Percentiles rank a stretch among this genome's conserved stretches.
phyloP scores from a whole-genome alignment of 1,140 invertebrate species.

The Drosophila neocordata region DNA sequence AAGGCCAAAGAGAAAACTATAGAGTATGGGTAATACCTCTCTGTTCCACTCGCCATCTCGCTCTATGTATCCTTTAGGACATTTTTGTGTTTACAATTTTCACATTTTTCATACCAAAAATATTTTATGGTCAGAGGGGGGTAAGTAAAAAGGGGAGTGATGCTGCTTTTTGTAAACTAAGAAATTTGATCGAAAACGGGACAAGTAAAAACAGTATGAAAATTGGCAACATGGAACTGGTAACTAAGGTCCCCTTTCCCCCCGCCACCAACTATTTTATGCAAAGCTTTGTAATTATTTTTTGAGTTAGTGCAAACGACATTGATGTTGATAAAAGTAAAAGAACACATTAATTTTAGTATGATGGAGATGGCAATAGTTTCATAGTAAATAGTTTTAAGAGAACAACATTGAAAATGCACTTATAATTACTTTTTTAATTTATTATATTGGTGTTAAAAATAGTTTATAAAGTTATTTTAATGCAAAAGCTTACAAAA shows the following conservation, averaged over 20 bases:
- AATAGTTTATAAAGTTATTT: too few relatives aligned
- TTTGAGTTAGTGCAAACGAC: slow-evolving; percentile 50
- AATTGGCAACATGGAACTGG: background rate
- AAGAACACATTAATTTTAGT: slow-evolving; percentile 42
- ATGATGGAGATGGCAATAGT: background rate
- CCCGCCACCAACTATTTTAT: background rate
- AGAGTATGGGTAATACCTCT: background rate
- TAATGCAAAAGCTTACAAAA: too few relatives aligned
- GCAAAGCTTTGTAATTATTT: slow-evolving; percentile 53
- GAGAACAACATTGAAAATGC: too few relatives aligned
- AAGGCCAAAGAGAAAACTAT: slow-evolving; percentile 32
- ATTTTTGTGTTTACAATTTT: slow-evolving; percentile 60
- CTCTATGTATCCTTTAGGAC: slow-evolving; percentile 19
- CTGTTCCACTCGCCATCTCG: background rate
- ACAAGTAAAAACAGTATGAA: background rate
- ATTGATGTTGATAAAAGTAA: slow-evolving; percentile 51
- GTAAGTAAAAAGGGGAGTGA: slow-evolving; percentile 2
- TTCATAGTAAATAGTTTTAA: background rate
- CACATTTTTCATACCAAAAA: slow-evolving; percentile 62
- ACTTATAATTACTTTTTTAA: too few relatives aligned
- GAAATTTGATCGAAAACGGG: slow-evolving; percentile 61
- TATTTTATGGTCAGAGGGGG: slow-evolving; percentile 38
- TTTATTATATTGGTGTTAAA: too few relatives aligned
- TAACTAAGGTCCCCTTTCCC: background rate
- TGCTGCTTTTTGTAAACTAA: slow-evolving; percentile 54